A percentile compares a stretch with the other conserved stretches of the same genome.
phyloP scores from a whole-genome alignment of 2,797 vertebrate genomes.

The Hydrocynus forskahlii region DNA sequence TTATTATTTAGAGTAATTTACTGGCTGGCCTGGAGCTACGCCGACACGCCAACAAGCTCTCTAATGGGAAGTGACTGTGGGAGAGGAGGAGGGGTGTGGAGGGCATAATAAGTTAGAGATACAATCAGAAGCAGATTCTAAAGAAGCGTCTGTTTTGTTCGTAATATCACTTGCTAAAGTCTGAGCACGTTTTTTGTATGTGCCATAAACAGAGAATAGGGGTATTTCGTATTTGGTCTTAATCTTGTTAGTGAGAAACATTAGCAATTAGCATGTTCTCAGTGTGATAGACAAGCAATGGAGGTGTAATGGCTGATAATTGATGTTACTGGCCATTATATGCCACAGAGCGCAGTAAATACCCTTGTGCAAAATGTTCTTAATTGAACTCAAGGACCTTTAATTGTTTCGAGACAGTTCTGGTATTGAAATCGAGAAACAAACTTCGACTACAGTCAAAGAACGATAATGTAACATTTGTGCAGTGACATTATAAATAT shows the following conservation, averaged over 20 bases:
- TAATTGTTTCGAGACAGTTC: background rate
- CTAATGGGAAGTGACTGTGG: conserved; percentile 60
- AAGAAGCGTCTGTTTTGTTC: conserved; percentile 24
- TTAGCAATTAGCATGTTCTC: conserved; percentile 18
- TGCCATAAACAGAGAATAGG: conserved; percentile 29
- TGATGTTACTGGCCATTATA: background rate
- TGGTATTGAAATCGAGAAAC: conserved; percentile 17
- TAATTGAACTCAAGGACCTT: conserved; percentile 11
- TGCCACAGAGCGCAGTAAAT: background rate
- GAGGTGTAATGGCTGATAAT: background rate
- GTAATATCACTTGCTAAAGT: conserved; percentile 34
- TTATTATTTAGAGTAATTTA: conserved; percentile 65
- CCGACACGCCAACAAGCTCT: conserved; percentile 47
- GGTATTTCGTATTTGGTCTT: conserved; percentile 20
- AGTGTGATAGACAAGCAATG: conserved; percentile 6
- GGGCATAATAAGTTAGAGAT: conserved; percentile 14
- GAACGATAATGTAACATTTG: background rate
- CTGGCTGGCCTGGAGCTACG: conserved; percentile 56
- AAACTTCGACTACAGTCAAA: background rate
- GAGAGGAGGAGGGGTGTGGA: conserved; percentile 19
- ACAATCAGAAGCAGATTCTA: conserved; percentile 27
- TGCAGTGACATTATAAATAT: conserved; percentile 6
- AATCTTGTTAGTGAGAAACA: conserved; percentile 6
- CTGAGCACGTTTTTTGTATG: conserved; percentile 30
- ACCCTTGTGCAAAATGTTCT: conserved; percentile 1